Evolutionary conservation across 2,888 invertebrate genomes (phyloP).

Genomic region (Operophtera brumata): DNA sequence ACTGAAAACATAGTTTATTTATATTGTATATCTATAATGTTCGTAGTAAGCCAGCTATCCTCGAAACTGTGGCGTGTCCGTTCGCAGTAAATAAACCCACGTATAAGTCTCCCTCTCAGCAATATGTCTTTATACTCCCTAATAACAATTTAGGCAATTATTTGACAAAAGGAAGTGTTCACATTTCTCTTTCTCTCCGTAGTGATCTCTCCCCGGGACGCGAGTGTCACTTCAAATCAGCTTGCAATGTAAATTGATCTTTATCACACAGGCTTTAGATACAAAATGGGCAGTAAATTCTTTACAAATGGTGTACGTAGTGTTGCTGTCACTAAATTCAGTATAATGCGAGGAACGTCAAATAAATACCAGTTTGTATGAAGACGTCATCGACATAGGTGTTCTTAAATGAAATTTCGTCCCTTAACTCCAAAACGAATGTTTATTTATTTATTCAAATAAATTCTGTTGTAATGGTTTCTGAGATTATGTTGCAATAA

Average conservation of each 20-base stretch:
- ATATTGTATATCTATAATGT: no score
- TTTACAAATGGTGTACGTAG: not conserved
- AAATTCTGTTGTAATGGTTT: no score
- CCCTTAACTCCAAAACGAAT: no score
- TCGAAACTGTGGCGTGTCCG: slow-evolving; percentile 13
- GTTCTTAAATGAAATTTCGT: no score
- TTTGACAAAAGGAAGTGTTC: slow-evolving; percentile 78
- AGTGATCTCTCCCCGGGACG: slow-evolving; percentile 44
- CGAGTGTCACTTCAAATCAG: not conserved
- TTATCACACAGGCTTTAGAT: not conserved
- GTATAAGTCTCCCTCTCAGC: slow-evolving; percentile 47
- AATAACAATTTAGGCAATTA: slow-evolving; percentile 80
- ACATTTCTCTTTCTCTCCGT: slow-evolving; percentile 52
- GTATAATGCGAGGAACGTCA: no score
- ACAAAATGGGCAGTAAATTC: not conserved
- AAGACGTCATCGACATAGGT: no score
- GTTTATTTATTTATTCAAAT: no score
- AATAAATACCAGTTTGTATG: no score
- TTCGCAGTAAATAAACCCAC: slow-evolving; percentile 43
- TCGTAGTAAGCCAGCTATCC: slow-evolving; percentile 8
- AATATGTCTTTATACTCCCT: slow-evolving; percentile 79
- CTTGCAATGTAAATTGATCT: not conserved
- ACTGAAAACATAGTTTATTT: no score
- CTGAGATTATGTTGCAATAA: no score
- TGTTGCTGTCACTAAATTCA: not conserved